Evolutionary conservation across 2,113 vertebrate genomes (phyloP).

Genomic region (Cepphus grylle): DNA sequence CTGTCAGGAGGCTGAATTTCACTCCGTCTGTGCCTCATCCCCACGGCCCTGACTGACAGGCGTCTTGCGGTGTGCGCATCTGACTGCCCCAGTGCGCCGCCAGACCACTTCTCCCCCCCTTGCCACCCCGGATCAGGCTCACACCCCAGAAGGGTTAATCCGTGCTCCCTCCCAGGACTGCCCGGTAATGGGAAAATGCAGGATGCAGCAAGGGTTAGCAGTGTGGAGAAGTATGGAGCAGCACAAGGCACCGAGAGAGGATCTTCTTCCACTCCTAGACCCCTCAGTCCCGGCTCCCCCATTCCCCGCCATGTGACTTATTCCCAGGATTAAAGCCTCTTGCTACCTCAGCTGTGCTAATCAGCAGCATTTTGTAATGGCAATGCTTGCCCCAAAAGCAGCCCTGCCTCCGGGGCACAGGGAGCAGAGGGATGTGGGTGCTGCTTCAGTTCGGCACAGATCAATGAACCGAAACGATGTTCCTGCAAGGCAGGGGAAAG

Average conservation of each 20-base stretch:
- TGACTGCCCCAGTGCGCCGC: neutral
- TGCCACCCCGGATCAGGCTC: neutral
- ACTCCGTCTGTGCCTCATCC: slow-evolving; percentile 6
- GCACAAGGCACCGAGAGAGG: neutral
- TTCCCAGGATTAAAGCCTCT: neutral
- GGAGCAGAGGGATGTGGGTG: neutral
- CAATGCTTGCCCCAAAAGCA: neutral
- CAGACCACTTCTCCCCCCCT: neutral
- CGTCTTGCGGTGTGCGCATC: neutral
- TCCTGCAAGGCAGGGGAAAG: neutral
- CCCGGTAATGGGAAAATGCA: neutral
- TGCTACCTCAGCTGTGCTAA: neutral
- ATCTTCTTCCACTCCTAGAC: neutral
- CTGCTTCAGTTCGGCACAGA: neutral
- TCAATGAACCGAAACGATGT: neutral
- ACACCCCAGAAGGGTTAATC: neutral
- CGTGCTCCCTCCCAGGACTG: neutral
- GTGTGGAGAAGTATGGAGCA: neutral
- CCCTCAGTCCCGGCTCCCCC: accelerated
- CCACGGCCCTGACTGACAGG: slow-evolving; percentile 13
- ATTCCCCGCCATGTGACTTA: neutral
- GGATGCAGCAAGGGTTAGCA: neutral
- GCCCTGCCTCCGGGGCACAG: neutral
- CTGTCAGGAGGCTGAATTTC: slow-evolving; percentile 50
- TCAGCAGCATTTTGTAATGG: neutral